These are phyloP conservation scores for Rhadinocentrus ornatus DNA, from an alignment of 2,797 vertebrate species.

Conservation along the genomic window DNA sequence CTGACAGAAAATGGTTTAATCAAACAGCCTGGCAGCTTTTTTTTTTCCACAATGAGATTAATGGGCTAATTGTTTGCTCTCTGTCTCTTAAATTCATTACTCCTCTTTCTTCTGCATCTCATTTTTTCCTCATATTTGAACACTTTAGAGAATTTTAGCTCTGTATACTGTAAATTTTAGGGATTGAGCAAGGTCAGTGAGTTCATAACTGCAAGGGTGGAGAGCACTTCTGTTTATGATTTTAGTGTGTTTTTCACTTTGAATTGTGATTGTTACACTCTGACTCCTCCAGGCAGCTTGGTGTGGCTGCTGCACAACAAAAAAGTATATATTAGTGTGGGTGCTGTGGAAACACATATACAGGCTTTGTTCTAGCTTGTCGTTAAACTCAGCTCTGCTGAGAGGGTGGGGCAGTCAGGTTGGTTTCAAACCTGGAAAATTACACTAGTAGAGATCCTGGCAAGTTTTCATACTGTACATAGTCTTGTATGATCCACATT, in stretches of 20 bases:
- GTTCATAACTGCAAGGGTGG: constrained; percentile 28
- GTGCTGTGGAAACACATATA: constrained; percentile 60
- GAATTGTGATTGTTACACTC: constrained; percentile 34
- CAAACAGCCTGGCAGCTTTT: constrained; percentile 41
- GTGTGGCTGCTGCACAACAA: constrained; percentile 32
- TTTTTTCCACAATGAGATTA: background rate
- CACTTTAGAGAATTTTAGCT: constrained; percentile 6
- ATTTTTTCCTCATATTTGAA: background rate
- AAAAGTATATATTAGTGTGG: constrained; percentile 39
- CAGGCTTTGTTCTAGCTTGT: constrained; percentile 69
- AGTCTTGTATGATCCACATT: constrained; percentile 10
- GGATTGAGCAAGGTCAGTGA: constrained; percentile 17
- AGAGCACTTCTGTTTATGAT: constrained; percentile 30
- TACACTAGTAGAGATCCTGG: constrained; percentile 23
- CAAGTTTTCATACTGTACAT: constrained; percentile 1
- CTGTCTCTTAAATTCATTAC: background rate
- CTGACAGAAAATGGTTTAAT: constrained; percentile 24
- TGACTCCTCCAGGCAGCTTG: constrained; percentile 32
- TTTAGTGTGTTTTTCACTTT: constrained; percentile 31
- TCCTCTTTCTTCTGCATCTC: constrained; percentile 4
- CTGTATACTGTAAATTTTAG: background rate
- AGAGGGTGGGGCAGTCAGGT: constrained; percentile 26
- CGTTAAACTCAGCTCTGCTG: constrained; percentile 25
- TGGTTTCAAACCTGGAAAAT: constrained; percentile 48
- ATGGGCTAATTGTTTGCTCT: constrained; percentile 1